Conservation (phyloP, 1,140 invertebrate species). For the Lepidurus apus region DNA sequence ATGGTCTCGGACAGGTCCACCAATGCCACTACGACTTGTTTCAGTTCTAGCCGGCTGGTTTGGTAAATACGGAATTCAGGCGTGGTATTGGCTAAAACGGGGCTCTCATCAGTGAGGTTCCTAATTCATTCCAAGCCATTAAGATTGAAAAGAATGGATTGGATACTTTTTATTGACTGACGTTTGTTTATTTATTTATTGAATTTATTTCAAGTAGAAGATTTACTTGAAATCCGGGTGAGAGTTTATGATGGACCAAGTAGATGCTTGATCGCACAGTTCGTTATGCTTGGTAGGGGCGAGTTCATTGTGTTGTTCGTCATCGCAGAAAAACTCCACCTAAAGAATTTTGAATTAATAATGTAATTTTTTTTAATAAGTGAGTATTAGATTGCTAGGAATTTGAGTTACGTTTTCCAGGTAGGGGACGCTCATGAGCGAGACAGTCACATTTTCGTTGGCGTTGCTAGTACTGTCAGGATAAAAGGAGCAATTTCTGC, state of each 20-base stretch:
- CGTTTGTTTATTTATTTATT: background rate
- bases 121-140: background rate
- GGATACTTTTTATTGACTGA: background rate
- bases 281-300: slow-evolving; percentile 48
- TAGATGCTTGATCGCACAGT: slow-evolving; percentile 44
- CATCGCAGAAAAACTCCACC: slow-evolving; percentile 44
- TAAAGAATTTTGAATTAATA: too few species aligned
- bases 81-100: background rate
- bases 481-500: background rate
- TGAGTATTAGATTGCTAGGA: background rate
- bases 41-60: background rate
- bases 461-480: background rate
- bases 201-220: background rate
- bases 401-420: slow-evolving; percentile 19
- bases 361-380: too few species aligned
- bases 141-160: background rate
- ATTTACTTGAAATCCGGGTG: slow-evolving; percentile 43
- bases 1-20: background rate
- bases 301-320: slow-evolving; percentile 42
- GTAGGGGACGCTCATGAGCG: slow-evolving; percentile 17
- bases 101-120: background rate
- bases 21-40: background rate
- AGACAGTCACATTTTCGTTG: background rate
- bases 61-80: background rate
- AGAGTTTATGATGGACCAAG: slow-evolving; percentile 45